phyloP scores from a whole-genome alignment of 1,140 invertebrate genomes.

The Lerema accius region DNA sequence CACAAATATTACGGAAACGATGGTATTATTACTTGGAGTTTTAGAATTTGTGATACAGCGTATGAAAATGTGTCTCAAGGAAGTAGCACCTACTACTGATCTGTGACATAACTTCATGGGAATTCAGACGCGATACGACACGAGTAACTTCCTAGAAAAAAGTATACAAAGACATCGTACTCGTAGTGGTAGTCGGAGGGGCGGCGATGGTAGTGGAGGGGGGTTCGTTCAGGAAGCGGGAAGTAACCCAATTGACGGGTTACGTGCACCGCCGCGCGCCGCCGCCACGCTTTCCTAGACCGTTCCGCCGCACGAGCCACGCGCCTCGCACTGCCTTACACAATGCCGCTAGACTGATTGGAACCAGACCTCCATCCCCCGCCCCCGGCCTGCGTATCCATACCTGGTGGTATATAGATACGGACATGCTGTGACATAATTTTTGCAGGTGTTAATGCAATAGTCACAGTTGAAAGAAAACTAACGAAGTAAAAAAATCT shows the following conservation, averaged over 20 bases:
- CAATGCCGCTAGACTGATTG: too few species aligned
- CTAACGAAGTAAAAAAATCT: neutral
- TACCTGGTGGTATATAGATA: too few species aligned
- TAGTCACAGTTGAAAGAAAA: too few species aligned
- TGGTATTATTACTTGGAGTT: too few species aligned
- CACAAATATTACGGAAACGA: too few species aligned
- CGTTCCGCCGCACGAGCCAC: slow-evolving; percentile 45
- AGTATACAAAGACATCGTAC: neutral
- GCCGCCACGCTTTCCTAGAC: slow-evolving; percentile 49
- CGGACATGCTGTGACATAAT: too few species aligned
- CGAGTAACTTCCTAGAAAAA: neutral
- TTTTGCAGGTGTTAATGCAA: too few species aligned
- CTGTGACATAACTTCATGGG: slow-evolving; percentile 24
- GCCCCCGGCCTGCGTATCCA: too few species aligned
- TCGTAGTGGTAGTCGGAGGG: neutral
- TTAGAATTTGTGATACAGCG: too few species aligned
- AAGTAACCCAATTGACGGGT: slow-evolving; percentile 62
- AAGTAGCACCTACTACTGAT: too few species aligned
- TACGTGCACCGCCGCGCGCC: slow-evolving; percentile 61
- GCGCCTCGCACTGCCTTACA: slow-evolving; percentile 33
- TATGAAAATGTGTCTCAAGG: too few species aligned
- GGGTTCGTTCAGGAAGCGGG: slow-evolving; percentile 53
- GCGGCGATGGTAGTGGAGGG: slow-evolving; percentile 15
- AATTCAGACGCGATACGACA: slow-evolving; percentile 12
- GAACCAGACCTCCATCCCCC: too few species aligned